Evolutionary conservation across 2,888 invertebrate genomes (phyloP).

Genomic region (Vesta saturnalis): DNA sequence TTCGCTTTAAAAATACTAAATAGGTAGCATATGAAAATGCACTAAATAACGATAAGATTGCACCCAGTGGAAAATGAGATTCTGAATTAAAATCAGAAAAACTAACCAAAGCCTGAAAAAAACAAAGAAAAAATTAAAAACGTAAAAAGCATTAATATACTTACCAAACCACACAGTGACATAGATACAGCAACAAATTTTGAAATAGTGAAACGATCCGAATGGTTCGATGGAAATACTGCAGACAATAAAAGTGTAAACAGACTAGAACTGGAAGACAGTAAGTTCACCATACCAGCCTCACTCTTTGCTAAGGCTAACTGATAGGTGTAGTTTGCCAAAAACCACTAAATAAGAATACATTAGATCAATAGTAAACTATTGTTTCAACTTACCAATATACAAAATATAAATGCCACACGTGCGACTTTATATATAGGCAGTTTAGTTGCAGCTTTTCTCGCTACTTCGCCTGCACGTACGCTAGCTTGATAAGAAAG

Average conservation of each 20-base stretch:
- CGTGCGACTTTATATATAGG: constrained; percentile 81
- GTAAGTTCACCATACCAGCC: constrained; percentile 86
- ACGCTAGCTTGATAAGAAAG: constrained; percentile 94
- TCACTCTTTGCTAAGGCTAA: constrained; percentile 85
- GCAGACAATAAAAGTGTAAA: constrained; percentile 90
- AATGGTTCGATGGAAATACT: constrained; percentile 82
- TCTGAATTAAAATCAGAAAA: constrained; percentile 76
- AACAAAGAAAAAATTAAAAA: too few relatives aligned
- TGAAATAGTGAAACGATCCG: constrained; percentile 86
- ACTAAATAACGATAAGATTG: constrained; percentile 83
- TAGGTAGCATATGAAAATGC: constrained; percentile 92
- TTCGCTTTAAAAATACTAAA: constrained; percentile 85
- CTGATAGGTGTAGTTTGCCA: constrained; percentile 93
- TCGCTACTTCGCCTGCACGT: constrained; percentile 81
- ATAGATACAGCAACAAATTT: constrained; percentile 83
- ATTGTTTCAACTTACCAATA: constrained; percentile 72
- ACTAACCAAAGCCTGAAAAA: constrained; percentile 77
- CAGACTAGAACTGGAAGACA: constrained; percentile 89
- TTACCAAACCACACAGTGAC: constrained; percentile 81
- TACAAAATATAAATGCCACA: constrained; percentile 85
- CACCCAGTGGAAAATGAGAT: constrained; percentile 77
- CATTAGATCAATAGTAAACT: background rate
- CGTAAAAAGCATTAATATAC: too few relatives aligned
- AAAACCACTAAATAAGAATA: constrained; percentile 83
- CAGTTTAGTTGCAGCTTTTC: constrained; percentile 79